Evolutionary conservation across 2,113 vertebrate genomes (phyloP), one percentile per base, ranked within the genome.

Genomic region (Globicephala melas): DNA sequence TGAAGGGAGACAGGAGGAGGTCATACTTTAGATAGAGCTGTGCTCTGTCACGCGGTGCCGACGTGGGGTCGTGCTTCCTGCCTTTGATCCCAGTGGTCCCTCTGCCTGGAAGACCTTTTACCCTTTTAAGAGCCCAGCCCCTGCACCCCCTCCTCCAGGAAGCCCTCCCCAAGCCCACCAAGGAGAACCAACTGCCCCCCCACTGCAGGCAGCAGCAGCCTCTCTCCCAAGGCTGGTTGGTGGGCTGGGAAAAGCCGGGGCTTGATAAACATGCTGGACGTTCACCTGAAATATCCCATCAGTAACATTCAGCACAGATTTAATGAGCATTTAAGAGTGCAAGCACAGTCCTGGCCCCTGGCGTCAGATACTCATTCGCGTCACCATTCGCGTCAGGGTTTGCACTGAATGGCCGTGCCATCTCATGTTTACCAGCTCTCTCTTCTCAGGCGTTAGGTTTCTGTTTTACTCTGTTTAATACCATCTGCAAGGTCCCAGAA

Each of bases 301-400:
- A 1, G 31, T n/a, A 38, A 50, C 26, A 11, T 79, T 44, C 33
- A 18, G 5, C 20, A 6, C 4, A 23, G 21, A 12, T 18, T 85
- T 31, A 26, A 28, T 38, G 58, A 21, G 82, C 2, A 2, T 4
- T 12, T 15, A 3, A 44, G 50, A 33, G 8, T 18, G 15, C 21
- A 1, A 7, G n/a, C 10, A 1, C 50, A 4, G 14, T 9, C n/a
- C 28, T 20, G 86, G 65, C 53, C 14, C 58, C 60, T 36, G 53
- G 38, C 0, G 0, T 62, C 62, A 9, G 6, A 25, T n/a, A 2
- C 25, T 13, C 12, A 5, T 6, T 1, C 8, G 26, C 9, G 44
- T 18, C 2, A 0, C 36, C 23, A 0, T 12, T 0, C n/a, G n/a
- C n/a, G 6, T 47, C 12, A 6, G 50, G 2, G 44, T 15, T 50